Evolutionary conservation across 1,140 invertebrate species (phyloP), one percentile per base, ranked within the genome.

Genomic region (Leptonema lineaticorne): DNA sequence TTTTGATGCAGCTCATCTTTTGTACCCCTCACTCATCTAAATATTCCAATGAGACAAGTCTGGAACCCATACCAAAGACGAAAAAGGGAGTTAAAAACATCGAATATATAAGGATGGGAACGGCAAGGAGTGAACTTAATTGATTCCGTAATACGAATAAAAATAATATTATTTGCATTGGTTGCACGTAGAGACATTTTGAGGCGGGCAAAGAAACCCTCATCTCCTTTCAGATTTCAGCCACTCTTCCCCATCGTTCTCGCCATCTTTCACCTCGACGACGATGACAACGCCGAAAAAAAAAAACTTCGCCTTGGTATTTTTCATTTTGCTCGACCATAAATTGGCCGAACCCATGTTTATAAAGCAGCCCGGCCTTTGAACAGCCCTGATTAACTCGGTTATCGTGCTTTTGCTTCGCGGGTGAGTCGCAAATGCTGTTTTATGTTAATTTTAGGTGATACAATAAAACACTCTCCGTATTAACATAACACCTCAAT

Each of bases 91-190:
- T 5, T 33, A 16, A 1, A 2, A 16, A 16, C 16, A 16, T 14
- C 37, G 37, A 41, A 11, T 16, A n/a, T n/a, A n/a, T n/a, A 9
- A 50, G 57, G 59, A 29, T 20, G 41, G 24, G 2, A 26, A n/a
- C n/a, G n/a, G n/a, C n/a, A n/a, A n/a, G n/a, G n/a, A n/a, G n/a
- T n/a, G n/a, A 29, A 18, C 58, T 64, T 70, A 70, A 70, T 70
- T 70, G 69, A 70, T 70, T 70, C 60, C 27, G 59, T 70, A 63
- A 67, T 68, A 50, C 59, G 64, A 67, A 70, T 70, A 70, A 70
- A 70, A 70, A 70, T 70, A 70, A 70, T 70, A 70, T 70, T 70
- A 59, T 67, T 67, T 68, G 69, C 69, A 70, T 70, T 67, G 53
- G 46, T 28, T 59, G 64, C 65, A 67, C 65, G 65, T 67, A 67